These are phyloP conservation scores for Apteryx owenii DNA, from an alignment of 2,113 vertebrate genomes.

Conservation along the genomic window DNA sequence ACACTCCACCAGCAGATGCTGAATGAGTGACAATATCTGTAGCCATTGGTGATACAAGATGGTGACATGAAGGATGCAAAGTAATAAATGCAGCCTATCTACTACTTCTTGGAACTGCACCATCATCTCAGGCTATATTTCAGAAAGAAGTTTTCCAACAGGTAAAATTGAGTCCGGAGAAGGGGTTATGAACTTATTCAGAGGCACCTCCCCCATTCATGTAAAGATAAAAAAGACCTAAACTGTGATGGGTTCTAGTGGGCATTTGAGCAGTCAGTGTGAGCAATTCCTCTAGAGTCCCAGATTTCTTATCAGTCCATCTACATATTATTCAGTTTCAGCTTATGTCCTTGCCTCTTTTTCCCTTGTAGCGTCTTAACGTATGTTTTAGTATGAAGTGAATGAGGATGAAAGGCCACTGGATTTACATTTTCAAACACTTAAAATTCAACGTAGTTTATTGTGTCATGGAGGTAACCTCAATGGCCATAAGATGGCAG, in stretches of 20 bases:
- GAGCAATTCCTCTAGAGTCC: background rate
- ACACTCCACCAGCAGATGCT: background rate
- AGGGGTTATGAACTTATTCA: background rate
- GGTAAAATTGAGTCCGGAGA: background rate
- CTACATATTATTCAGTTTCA: background rate
- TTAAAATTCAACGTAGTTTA: background rate
- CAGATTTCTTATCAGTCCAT: background rate
- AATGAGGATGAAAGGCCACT: background rate
- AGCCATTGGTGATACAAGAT: background rate
- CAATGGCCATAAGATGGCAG: conserved; percentile 3
- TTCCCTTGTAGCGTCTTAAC: background rate
- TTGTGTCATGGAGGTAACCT: background rate
- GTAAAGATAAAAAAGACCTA: background rate
- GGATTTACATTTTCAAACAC: background rate
- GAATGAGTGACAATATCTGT: background rate
- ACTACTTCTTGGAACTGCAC: background rate
- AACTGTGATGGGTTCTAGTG: background rate
- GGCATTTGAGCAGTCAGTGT: background rate
- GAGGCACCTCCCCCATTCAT: background rate
- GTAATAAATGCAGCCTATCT: background rate
- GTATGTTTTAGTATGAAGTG: background rate
- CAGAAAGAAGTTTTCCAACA: background rate
- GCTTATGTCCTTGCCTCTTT: background rate
- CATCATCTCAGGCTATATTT: background rate
- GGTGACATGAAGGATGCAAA: background rate